Evolutionary conservation across 2,113 vertebrate species (phyloP).

Genomic region (Strix aluco): DNA sequence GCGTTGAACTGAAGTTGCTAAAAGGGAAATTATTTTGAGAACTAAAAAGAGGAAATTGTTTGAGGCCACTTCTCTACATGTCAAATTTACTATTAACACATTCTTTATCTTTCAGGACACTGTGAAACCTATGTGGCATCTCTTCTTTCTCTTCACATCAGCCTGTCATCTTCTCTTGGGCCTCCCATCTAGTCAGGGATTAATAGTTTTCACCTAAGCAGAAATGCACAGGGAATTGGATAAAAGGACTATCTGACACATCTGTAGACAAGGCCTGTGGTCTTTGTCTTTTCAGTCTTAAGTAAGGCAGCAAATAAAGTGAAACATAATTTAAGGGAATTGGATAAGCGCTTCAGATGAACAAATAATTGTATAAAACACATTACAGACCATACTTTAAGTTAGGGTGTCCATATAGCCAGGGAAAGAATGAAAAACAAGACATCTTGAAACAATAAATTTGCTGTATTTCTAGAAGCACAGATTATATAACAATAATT

Average conservation of each 20-base stretch:
- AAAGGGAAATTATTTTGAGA: background rate
- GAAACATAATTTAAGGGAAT: background rate
- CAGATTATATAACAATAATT: background rate
- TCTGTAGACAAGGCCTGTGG: background rate
- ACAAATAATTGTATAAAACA: background rate
- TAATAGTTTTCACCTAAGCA: background rate
- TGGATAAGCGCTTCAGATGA: background rate
- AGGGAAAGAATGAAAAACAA: background rate
- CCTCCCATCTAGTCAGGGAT: background rate
- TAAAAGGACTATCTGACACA: background rate
- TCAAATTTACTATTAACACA: background rate
- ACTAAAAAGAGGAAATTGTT: background rate
- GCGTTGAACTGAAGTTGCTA: background rate
- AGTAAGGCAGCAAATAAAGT: background rate
- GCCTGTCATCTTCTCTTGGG: background rate
- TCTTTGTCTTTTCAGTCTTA: background rate
- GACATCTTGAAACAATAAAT: background rate
- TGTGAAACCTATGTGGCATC: background rate
- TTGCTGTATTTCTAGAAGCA: background rate
- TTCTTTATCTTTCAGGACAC: background rate
- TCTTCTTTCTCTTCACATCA: background rate
- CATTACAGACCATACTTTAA: background rate
- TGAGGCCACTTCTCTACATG: background rate
- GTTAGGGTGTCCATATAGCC: background rate
- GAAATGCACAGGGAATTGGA: background rate